Percentiles rank a stretch among this genome's conserved stretches.
These are phyloP conservation scores for Lampropteryx suffumata DNA, from an alignment of 2,888 invertebrate species.

Conservation along the genomic window DNA sequence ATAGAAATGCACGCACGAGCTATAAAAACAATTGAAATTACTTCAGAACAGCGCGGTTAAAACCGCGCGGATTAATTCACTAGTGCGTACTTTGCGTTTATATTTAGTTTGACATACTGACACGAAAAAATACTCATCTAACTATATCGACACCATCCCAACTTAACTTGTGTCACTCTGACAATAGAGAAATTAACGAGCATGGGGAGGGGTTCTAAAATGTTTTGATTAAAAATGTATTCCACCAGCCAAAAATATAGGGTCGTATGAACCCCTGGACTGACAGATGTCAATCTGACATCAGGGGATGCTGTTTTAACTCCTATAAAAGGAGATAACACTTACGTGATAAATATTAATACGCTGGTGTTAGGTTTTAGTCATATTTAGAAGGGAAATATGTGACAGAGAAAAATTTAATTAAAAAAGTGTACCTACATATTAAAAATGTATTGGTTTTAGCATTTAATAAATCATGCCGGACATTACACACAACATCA, in stretches of 20 bases:
- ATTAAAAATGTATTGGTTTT: too few relatives aligned
- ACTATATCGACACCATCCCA: constrained; percentile 54
- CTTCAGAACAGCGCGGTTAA: too few relatives aligned
- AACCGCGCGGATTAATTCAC: too few relatives aligned
- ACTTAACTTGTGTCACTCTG: constrained; percentile 66
- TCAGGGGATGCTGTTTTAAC: constrained; percentile 48
- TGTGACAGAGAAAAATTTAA: too few relatives aligned
- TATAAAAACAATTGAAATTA: too few relatives aligned
- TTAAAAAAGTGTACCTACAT: too few relatives aligned
- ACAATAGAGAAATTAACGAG: constrained; percentile 73
- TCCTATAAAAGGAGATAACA: constrained; percentile 31
- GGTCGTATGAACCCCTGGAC: constrained; percentile 40
- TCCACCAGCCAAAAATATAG: constrained; percentile 55
- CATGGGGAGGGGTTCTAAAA: constrained; percentile 56
- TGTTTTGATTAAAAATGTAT: constrained; percentile 82
- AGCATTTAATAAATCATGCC: too few relatives aligned
- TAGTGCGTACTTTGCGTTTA: too few relatives aligned
- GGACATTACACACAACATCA: too few relatives aligned
- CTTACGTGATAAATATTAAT: constrained; percentile 32
- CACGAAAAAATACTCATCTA: constrained; percentile 26
- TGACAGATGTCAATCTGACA: constrained; percentile 78
- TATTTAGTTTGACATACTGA: constrained; percentile 10
- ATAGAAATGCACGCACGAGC: too few relatives aligned
- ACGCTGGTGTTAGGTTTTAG: constrained; percentile 20
- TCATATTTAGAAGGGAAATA: neutral